Base-by-base conservation (phyloP, 2,888 invertebrate genomes). In the Drosophila kanekoi region DNA sequence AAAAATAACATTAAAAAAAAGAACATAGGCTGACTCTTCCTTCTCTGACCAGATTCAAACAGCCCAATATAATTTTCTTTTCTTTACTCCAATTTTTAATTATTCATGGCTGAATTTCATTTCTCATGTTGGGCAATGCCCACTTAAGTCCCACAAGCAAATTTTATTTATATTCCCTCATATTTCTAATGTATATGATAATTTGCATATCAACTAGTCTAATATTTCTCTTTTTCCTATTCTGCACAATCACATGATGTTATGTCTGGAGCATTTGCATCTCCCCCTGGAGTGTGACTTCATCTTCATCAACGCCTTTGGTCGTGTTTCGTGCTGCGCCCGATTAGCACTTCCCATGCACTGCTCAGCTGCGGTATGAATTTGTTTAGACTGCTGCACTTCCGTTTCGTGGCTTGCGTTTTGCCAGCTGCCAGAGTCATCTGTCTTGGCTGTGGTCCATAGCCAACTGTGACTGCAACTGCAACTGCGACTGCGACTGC, bases 311-410 rank as follows among this genome's bases (percentile, higher is more conserved):
- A 58, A 51, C 53, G 41, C 45, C 56, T 51, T 57, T 52, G 66
- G 37, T 49, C 85, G 77, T 83, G 87, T 69, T 86, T 71, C 86
- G 62, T 79, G 85, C 53, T 87, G 23, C 61, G 78, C 69, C 75
- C 77, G 81, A 89, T 86, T 86, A 89, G 76, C 89, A 86, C 85
- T 79, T 89, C 77, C 84, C 79, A 71, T 72, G 77, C 72, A 71
- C 53, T 70, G 48, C 44, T 44, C 62, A 58, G n/a, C 61, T 61
- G 61, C 49, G 33, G 79, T 57, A 64, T 70, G 74, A 67, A 81
- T 89, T 78, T 88, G 89, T 87, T 88, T 83, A 87, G 89, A 88
- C 83, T 88, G 87, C 69, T 89, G 87, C 81, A 84, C 83, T 89
- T 84, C 83, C 83, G 83, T 78, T 84, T 70, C 54, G 68, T 53